Conservation (phyloP, 2,888 invertebrate species). For the Nipponacmea schrenckii region DNA sequence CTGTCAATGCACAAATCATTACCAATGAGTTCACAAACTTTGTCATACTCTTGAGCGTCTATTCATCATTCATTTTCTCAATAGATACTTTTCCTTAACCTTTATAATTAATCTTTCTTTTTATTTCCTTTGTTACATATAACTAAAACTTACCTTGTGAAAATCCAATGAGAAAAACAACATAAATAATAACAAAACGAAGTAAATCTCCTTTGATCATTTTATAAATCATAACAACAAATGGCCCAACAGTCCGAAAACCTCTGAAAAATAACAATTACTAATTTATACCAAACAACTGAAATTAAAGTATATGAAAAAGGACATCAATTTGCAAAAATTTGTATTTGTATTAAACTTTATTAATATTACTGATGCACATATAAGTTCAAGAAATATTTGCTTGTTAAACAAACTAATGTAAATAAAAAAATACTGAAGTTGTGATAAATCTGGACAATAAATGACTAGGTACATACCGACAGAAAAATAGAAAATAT, state of each 20-base stretch:
- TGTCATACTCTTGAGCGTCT: no score
- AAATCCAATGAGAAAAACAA: slow-evolving; percentile 96
- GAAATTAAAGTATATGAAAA: background rate
- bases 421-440: no score
- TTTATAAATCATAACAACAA: slow-evolving; percentile 99
- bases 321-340: background rate
- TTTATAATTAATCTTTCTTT: background rate
- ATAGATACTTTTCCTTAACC: no score
- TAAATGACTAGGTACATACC: slow-evolving; percentile 71
- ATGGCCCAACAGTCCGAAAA: slow-evolving; percentile 97
- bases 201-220: slow-evolving; percentile 97
- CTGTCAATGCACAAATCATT: background rate
- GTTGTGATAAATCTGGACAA: no score
- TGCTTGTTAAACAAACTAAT: no score
- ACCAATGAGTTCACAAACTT: no score
- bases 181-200: slow-evolving; percentile 94
- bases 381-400: no score
- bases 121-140: background rate
- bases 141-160: slow-evolving; percentile 81
- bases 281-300: background rate
- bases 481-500: slow-evolving; percentile 96
- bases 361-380: no score
- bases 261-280: slow-evolving; percentile 76
- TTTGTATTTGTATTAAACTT: background rate
- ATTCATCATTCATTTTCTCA: no score